Evolutionary conservation across 2,797 vertebrate species (phyloP).

Genomic region (Acanthiza pusilla): DNA sequence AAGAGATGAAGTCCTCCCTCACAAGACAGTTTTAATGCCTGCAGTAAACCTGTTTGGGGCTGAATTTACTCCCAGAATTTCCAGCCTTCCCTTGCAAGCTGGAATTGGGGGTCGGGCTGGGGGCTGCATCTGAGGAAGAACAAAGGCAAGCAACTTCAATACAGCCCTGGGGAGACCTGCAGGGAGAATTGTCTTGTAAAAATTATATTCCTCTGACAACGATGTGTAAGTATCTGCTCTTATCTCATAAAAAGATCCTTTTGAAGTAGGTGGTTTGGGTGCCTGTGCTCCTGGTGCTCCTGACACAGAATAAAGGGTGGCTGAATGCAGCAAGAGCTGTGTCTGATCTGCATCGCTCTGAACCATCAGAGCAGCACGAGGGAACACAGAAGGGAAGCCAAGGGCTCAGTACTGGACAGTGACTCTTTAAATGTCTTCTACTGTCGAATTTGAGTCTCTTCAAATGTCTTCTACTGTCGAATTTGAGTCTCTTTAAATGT

Average conservation of each 20-base stretch:
- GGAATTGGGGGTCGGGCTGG: neutral
- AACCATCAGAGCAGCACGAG: slow-evolving; percentile 16
- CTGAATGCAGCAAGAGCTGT: neutral
- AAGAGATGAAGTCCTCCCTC: neutral
- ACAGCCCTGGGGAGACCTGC: neutral
- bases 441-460: neutral
- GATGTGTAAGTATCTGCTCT: slow-evolving; percentile 15
- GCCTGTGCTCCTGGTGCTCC: neutral
- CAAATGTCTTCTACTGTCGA: neutral
- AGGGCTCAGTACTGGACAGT: slow-evolving; percentile 25
- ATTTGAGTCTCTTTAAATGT: neutral
- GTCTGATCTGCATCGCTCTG: neutral
- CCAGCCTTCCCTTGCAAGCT: neutral
- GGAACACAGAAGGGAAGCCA: neutral
- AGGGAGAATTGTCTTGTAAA: neutral
- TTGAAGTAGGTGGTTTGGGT: slow-evolving; percentile 10
- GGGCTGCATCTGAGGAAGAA: neutral
- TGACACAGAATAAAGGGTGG: neutral
- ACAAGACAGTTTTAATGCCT: neutral
- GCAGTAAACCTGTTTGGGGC: neutral
- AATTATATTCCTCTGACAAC: neutral
- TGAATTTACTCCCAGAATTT: neutral
- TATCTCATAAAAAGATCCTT: slow-evolving; percentile 1
- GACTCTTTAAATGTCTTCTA: neutral
- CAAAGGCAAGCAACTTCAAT: slow-evolving; percentile 22